Conservation (phyloP, 2,113 vertebrate genomes). For the Equus quagga region DNA sequence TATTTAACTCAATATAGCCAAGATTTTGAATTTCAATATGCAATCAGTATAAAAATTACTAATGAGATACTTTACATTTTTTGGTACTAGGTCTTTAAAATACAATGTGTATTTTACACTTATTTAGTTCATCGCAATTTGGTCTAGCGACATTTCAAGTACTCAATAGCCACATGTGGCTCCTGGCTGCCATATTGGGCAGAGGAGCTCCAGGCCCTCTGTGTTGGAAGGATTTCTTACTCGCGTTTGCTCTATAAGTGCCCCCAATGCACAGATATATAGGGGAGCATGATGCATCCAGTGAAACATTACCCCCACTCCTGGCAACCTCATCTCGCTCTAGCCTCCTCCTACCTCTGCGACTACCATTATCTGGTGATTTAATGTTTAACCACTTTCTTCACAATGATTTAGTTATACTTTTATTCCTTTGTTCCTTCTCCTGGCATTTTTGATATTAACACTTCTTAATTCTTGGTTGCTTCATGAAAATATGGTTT, state of each 20-base stretch:
- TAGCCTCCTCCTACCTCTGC: not conserved
- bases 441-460: not conserved
- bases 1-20: not conserved
- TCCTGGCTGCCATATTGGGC: not conserved
- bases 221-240: not conserved
- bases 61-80: not conserved
- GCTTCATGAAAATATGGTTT: not conserved
- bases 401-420: not conserved
- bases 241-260: not conserved
- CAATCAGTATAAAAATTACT: not conserved
- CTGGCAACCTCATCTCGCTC: not conserved
- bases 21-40: not conserved
- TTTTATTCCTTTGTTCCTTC: not conserved
- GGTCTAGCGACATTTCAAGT: not conserved
- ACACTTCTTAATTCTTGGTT: constrained; percentile 1
- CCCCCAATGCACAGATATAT: not conserved
- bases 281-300: not conserved
- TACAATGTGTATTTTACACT: not conserved
- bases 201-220: not conserved
- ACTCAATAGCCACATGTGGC: not conserved
- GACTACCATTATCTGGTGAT: not conserved
- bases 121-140: not conserved
- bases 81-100: not conserved
- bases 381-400: not conserved
- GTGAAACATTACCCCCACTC: not conserved